Evolutionary conservation across 2,888 invertebrate genomes (phyloP), one percentile per base, ranked within the genome.

Genomic region (Andrena minutula): DNA sequence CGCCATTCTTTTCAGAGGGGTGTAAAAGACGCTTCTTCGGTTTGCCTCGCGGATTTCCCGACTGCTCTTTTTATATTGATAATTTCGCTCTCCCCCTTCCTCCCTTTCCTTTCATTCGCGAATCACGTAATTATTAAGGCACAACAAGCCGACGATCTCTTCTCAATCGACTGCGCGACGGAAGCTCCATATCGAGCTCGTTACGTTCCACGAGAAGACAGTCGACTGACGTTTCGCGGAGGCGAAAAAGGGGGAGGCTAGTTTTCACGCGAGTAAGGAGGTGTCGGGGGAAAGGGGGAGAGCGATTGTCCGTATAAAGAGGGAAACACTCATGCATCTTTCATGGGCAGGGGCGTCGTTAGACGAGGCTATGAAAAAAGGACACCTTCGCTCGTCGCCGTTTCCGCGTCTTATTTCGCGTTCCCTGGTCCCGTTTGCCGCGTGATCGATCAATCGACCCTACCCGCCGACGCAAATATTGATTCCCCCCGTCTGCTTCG

Each of bases 291-390:
- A 3, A 20, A 10, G 10, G 35, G 49, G 2, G 35, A 51, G 5
- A n/a, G 12, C n/a, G 72, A 47, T 41, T 61, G 7, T 75, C 58
- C 41, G 71, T 72, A 64, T 28, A 47, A 47, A n/a, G 41, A 16
- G 30, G 69, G 66, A 51, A 53, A 66, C 64, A 68, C 75, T 83
- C 85, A 84, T 86, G 83, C 79, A 89, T 89, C 69, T 89, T 89
- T 89, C 84, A 89, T 84, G 75, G 41, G 41, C 41, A 12, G 41
- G 12, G 41, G 16, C 16, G 41, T 41, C 41, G 41, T 41, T 16
- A 41, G 41, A 41, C 41, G 41, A 41, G 41, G 41, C 41, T 41
- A 56, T 10, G 56, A 26, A 23, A 23, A 26, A 26, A 56, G 23
- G 26, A 23, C 56, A 23, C 10, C 56, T 8, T 56, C 56, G 23